Evolutionary conservation across 2,888 invertebrate genomes (phyloP).

Genomic region (Odontocerum albicorne): DNA sequence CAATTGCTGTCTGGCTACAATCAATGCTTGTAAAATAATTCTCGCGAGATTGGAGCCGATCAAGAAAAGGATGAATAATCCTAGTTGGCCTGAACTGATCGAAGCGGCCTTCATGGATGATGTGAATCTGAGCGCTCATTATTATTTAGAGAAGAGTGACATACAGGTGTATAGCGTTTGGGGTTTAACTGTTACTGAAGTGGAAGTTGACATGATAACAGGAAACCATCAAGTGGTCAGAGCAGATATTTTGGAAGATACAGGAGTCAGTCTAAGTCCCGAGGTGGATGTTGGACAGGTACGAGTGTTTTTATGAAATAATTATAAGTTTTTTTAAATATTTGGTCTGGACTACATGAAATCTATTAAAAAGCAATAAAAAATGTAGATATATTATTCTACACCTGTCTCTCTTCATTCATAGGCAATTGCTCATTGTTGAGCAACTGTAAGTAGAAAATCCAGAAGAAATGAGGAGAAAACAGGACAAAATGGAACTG

Average conservation of each 20-base stretch:
- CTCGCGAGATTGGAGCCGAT: conserved; percentile 50
- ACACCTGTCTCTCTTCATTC: too few relatives aligned
- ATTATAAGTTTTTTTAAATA: too few relatives aligned
- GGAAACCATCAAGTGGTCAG: conserved; percentile 70
- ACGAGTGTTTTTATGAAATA: too few relatives aligned
- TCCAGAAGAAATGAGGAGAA: too few relatives aligned
- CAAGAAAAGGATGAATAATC: conserved; percentile 46
- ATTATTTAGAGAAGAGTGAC: conserved; percentile 48
- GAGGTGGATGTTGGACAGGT: conserved; percentile 73
- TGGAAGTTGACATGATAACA: conserved; percentile 77
- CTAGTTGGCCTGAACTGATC: conserved; percentile 57
- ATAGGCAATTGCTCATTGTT: too few relatives aligned
- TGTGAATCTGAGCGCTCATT: conserved; percentile 58
- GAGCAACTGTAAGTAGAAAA: too few relatives aligned
- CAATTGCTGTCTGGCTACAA: conserved; percentile 59
- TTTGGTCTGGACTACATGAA: too few relatives aligned
- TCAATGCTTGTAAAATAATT: conserved; percentile 57
- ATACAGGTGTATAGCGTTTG: conserved; percentile 63
- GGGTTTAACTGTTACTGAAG: conserved; percentile 66
- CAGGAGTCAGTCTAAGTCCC: conserved; percentile 72
- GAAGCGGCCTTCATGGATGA: conserved; percentile 52
- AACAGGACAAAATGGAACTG: too few relatives aligned
- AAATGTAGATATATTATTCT: too few relatives aligned
- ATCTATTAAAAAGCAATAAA: too few relatives aligned
- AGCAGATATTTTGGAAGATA: conserved; percentile 74